phyloP scores from a whole-genome alignment of 2,113 vertebrate species.

The Brienomyrus brachyistius region DNA sequence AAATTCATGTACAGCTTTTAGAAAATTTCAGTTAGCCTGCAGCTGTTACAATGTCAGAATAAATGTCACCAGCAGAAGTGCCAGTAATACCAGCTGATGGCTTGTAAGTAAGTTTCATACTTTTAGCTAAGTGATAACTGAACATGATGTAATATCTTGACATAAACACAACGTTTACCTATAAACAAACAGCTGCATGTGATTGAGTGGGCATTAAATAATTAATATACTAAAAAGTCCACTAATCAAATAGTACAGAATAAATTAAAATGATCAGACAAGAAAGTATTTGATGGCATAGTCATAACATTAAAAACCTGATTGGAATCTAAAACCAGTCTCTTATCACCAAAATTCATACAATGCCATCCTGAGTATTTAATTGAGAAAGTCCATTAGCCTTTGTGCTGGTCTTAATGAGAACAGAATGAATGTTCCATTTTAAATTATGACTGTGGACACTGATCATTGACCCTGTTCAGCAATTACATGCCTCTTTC shows the following conservation, averaged over 20 bases:
- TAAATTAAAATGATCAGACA: background rate
- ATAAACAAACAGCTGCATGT: background rate
- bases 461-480: background rate
- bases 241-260: background rate
- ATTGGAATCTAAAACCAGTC: background rate
- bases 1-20: background rate
- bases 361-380: background rate
- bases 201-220: background rate
- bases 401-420: background rate
- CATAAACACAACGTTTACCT: background rate
- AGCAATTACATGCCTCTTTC: background rate
- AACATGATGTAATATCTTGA: background rate
- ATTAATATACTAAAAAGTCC: background rate
- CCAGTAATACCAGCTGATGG: background rate
- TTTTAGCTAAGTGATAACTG: background rate
- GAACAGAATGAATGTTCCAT: constrained; percentile 6
- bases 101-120: background rate
- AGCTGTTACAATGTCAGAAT: background rate
- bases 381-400: background rate
- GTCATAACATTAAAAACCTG: background rate
- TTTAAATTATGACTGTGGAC: background rate
- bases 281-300: background rate
- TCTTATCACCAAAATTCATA: background rate
- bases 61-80: background rate
- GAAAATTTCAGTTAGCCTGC: background rate